Conservation (phyloP, 2,888 invertebrate genomes). For the Leptogaster cylindrica region DNA sequence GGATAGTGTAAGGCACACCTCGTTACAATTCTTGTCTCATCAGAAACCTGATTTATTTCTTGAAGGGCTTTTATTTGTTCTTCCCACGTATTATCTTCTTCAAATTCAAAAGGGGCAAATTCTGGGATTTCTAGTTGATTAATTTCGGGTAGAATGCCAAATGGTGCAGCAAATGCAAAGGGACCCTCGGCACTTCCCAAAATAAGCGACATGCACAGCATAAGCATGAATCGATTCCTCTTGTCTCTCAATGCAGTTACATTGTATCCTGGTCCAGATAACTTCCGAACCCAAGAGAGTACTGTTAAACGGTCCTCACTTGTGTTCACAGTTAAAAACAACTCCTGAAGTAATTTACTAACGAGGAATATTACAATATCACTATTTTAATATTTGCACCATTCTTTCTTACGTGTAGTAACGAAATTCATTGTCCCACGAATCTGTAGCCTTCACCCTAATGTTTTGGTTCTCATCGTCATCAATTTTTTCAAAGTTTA, state of each 20-base stretch:
- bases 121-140: neutral
- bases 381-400: neutral
- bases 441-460: slow-evolving; percentile 36
- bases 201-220: slow-evolving; percentile 48
- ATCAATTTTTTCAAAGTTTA: no score
- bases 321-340: slow-evolving; percentile 40
- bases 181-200: slow-evolving; percentile 45
- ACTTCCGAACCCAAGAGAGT: slow-evolving; percentile 46
- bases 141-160: slow-evolving; percentile 10
- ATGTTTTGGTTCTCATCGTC: no score
- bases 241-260: slow-evolving; percentile 45
- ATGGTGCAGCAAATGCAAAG: slow-evolving; percentile 44
- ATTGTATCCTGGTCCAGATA: slow-evolving; percentile 47
- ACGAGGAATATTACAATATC: neutral
- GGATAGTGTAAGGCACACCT: slow-evolving; percentile 42
- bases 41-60: slow-evolving; percentile 8
- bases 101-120: slow-evolving; percentile 17
- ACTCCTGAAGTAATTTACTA: slow-evolving; percentile 45
- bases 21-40: neutral
- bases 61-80: slow-evolving; percentile 32
- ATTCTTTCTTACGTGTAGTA: slow-evolving; percentile 41
- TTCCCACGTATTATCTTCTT: slow-evolving; percentile 44
- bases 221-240: slow-evolving; percentile 49
- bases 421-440: slow-evolving; percentile 44
- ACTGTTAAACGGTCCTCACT: slow-evolving; percentile 39